Conservation (phyloP, 2,888 invertebrate genomes). For the Sesamia inferens region DNA sequence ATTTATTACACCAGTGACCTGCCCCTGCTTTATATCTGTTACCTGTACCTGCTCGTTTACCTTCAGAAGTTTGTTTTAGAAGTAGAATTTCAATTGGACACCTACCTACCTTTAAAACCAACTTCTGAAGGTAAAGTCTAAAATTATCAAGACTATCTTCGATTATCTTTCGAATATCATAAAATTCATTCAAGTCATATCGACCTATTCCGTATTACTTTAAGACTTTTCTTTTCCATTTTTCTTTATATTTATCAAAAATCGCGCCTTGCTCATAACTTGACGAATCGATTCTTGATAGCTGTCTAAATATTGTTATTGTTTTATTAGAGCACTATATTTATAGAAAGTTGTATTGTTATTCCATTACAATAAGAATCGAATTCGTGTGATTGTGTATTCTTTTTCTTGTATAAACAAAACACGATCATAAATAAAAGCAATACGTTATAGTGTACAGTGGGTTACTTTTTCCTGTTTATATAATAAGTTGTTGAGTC, state of each 20-base stretch:
- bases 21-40: too few species aligned
- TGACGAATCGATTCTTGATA: slow-evolving; percentile 8
- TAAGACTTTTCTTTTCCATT: not conserved
- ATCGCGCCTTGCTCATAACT: slow-evolving; percentile 32
- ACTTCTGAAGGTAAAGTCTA: not conserved
- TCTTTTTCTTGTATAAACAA: slow-evolving; percentile 3
- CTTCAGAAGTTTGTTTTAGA: too few species aligned
- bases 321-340: slow-evolving; percentile 55
- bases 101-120: not conserved
- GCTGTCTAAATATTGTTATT: slow-evolving; percentile 49
- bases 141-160: too few species aligned
- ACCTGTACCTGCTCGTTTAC: too few species aligned
- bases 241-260: not conserved
- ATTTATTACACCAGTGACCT: too few species aligned
- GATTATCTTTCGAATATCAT: too few species aligned
- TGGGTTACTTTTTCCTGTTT: not conserved
- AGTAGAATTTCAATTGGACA: too few species aligned
- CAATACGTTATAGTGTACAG: not conserved
- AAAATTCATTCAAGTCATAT: not conserved
- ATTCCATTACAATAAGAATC: slow-evolving; percentile 43
- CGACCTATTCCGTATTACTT: not conserved
- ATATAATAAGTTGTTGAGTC: not conserved
- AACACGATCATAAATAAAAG: slow-evolving; percentile 6
- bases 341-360: slow-evolving; percentile 55
- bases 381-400: slow-evolving; percentile 13